Base-by-base conservation (phyloP, 2,113 vertebrate species). In the Lethenteron reissneri region DNA sequence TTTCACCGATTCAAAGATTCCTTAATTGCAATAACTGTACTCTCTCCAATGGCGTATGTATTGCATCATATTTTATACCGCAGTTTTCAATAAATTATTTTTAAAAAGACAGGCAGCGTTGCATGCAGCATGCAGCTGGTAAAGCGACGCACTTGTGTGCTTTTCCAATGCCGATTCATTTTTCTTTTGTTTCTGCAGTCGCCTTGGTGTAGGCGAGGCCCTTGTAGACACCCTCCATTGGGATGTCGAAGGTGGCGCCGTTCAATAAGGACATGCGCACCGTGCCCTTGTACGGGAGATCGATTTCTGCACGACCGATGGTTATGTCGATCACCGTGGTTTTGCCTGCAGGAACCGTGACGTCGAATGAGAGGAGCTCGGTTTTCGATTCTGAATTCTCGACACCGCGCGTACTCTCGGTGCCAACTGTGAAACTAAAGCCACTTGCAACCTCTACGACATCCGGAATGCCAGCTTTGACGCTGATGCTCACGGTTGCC, bases 271-370 rank as follows among this genome's bases (percentile, higher is more conserved):
- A 76, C n/a, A 76, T 72, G 19, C 69, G 2, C 57, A 77, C 17
- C 10, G 13, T 77, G 56, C 70, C 76, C 11, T n/a, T 76, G 74
- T 75, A 76, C 8, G 75, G 75, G 14, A 77, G 68, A 57, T 77
- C 72, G 57, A 77, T 15, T 11, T 15, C 73, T 12, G 71, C 74
- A 68, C 72, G 58, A 17, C 76, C 75, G 57, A 76, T 77, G 4
- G 69, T 75, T 21, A 77, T 69, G 8, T 58, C 0, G 12, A 72
- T 68, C n/a, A 74, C 7, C 17, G 75, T 2, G 0, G 71, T 73
- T 72, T 75, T 75, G 9, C 70, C 59, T n/a, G 77, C 57, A 8
- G 70, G 75, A 10, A 77, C 72, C 9, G 19, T 69, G 1, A 41
- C 41, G 41, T 41, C 41, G 41, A 41, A 41, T 41, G 41, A 41